A percentile compares a stretch with the other conserved stretches of the same genome.
These are phyloP conservation scores for Cynaeus angustus DNA, from an alignment of 2,888 invertebrate genomes.

Conservation along the genomic window DNA sequence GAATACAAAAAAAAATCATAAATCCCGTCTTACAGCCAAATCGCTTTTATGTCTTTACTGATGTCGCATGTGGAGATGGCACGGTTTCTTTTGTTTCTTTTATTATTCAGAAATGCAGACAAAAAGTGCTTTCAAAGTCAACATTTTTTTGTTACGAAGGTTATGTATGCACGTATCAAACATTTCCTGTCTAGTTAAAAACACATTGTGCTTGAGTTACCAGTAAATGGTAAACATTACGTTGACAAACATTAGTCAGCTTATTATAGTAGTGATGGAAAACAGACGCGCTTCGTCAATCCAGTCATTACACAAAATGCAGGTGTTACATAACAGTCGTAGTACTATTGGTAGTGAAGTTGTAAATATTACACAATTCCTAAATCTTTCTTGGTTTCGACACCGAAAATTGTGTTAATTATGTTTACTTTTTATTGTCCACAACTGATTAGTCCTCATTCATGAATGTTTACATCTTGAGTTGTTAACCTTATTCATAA, in stretches of 20 bases:
- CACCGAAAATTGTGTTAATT: constrained; percentile 46
- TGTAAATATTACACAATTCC: constrained; percentile 40
- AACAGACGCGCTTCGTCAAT: neutral
- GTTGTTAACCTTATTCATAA: constrained; percentile 41
- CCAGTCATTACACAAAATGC: constrained; percentile 32
- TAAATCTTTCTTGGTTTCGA: constrained; percentile 16
- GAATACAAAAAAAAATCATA: no score
- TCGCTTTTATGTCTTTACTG: no score
- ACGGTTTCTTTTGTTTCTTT: no score
- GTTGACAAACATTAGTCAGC: neutral
- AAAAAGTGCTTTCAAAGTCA: constrained; percentile 29
- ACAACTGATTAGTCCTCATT: constrained; percentile 42
- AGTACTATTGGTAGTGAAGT: constrained; percentile 35
- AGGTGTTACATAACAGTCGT: constrained; percentile 39
- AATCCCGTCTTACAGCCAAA: no score
- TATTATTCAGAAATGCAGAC: neutral
- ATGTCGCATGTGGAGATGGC: no score
- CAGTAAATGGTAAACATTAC: constrained; percentile 19
- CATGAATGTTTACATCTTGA: constrained; percentile 39
- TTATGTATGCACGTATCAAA: constrained; percentile 1
- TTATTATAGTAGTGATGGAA: neutral
- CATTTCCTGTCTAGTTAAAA: constrained; percentile 32
- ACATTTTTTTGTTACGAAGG: constrained; percentile 29
- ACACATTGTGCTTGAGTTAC: constrained; percentile 24
- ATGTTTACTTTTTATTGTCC: constrained; percentile 35